Conservation (phyloP, 2,113 vertebrate species). For the Acanthochromis polyacanthus region DNA sequence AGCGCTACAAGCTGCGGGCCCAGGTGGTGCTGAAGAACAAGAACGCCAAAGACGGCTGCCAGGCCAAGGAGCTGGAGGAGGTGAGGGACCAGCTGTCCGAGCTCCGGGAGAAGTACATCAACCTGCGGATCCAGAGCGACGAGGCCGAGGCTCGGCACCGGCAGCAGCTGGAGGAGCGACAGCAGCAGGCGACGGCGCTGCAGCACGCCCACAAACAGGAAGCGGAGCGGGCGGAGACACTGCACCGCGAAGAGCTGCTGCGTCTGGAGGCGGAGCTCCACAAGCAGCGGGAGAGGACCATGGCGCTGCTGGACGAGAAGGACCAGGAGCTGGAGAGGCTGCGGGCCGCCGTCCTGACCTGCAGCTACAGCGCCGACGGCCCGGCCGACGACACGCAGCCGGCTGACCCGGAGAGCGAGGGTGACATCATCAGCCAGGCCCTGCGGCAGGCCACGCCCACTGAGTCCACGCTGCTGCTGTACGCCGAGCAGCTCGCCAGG, state of each 20-base stretch:
- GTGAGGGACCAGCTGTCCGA: slow-evolving; percentile 90
- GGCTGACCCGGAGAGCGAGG: slow-evolving; percentile 68
- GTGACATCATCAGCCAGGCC: slow-evolving; percentile 81
- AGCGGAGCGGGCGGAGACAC: slow-evolving; percentile 82
- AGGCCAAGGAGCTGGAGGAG: slow-evolving; percentile 91
- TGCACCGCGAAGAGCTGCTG: slow-evolving; percentile 86
- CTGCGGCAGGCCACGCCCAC: slow-evolving; percentile 75
- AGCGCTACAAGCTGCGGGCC: slow-evolving; percentile 93
- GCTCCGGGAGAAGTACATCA: slow-evolving; percentile 92
- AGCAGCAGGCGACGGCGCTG: slow-evolving; percentile 76
- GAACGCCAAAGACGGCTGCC: slow-evolving; percentile 86
- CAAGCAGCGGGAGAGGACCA: slow-evolving; percentile 91
- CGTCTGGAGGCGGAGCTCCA: slow-evolving; percentile 93
- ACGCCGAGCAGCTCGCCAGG: slow-evolving; percentile 93
- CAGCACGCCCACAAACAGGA: slow-evolving; percentile 90
- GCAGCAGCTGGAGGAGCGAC: slow-evolving; percentile 81
- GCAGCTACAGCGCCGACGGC: neutral
- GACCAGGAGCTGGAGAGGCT: slow-evolving; percentile 92
- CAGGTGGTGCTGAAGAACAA: slow-evolving; percentile 95
- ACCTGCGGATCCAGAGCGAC: slow-evolving; percentile 88
- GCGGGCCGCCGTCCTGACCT: slow-evolving; percentile 59
- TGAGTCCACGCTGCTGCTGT: slow-evolving; percentile 92
- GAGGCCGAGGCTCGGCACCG: slow-evolving; percentile 83
- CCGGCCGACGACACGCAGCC: accelerated
- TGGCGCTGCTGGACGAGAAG: slow-evolving; percentile 92